Percentiles rank a stretch among this genome's conserved stretches.
Conservation (phyloP, 2,113 vertebrate species). For the Macrotus californicus region DNA sequence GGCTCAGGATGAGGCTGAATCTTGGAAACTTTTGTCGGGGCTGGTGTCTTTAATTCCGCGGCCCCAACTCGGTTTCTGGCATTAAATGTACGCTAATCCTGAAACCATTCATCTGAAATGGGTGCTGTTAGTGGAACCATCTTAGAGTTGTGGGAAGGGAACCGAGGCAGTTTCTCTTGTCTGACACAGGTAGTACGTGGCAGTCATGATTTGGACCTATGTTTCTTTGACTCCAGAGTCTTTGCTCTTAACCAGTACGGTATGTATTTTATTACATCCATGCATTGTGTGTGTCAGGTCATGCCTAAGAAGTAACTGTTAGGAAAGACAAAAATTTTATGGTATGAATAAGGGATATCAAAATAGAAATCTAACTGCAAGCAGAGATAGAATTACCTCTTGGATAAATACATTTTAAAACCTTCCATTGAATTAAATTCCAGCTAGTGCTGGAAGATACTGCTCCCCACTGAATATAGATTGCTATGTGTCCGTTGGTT, state of each 20-base stretch:
- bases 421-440: slow-evolving; percentile 3
- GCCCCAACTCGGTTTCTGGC: background rate
- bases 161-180: background rate
- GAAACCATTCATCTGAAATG: background rate
- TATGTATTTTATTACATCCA: background rate
- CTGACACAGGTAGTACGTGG: background rate
- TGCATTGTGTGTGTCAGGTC: background rate
- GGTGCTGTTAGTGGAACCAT: background rate
- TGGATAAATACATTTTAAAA: background rate
- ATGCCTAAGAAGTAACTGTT: background rate
- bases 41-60: background rate
- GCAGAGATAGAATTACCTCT: background rate
- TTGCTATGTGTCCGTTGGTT: background rate
- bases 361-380: background rate
- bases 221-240: background rate
- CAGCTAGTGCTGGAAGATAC: background rate
- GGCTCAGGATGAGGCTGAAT: background rate
- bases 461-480: background rate
- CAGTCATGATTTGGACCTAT: background rate
- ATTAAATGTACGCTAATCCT: background rate
- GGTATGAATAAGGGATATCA: background rate
- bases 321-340: background rate
- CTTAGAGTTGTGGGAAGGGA: background rate
- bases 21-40: background rate
- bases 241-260: background rate